A percentile compares a stretch with the other conserved stretches of the same genome.
Evolutionary conservation across 2,888 invertebrate genomes (phyloP).

Genomic region (Allygus modestus): DNA sequence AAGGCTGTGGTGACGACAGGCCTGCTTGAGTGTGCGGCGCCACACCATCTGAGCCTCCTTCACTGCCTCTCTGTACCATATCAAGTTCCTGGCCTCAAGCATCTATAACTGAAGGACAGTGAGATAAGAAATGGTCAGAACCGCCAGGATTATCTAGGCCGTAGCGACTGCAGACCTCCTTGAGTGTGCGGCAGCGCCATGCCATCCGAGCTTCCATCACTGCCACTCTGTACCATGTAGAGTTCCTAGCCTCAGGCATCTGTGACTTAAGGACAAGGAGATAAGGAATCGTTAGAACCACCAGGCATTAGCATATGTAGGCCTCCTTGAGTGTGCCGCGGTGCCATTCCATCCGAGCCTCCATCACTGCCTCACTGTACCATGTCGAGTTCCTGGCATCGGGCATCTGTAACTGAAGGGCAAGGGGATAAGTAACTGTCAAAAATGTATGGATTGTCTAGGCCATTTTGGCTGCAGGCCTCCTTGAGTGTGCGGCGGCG

Average conservation of each 20-base stretch:
- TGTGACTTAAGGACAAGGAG: conserved; percentile 30
- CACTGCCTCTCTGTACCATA: conserved; percentile 51
- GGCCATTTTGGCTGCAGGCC: conserved; percentile 80
- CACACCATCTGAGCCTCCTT: conserved; percentile 80
- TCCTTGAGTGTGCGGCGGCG: conserved; percentile 78
- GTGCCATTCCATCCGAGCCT: conserved; percentile 80
- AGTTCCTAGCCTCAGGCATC: conserved; percentile 46
- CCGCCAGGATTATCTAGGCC: conserved; percentile 80
- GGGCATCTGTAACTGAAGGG: conserved; percentile 40
- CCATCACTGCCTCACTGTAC: conserved; percentile 72
- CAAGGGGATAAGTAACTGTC: no score
- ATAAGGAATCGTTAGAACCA: conserved; percentile 73
- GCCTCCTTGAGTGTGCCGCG: conserved; percentile 78
- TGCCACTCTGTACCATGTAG: conserved; percentile 51
- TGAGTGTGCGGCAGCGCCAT: conserved; percentile 78
- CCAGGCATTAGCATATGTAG: conserved; percentile 80
- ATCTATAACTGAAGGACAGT: conserved; percentile 36
- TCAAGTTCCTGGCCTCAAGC: conserved; percentile 38
- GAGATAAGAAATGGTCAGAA: no score
- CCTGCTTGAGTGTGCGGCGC: conserved; percentile 78
- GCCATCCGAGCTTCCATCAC: conserved; percentile 79
- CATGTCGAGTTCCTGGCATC: conserved; percentile 52
- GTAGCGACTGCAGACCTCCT: conserved; percentile 79
- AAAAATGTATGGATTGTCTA: no score
- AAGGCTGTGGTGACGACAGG: conserved; percentile 80